phyloP scores from a whole-genome alignment of 92 coral and sea anemone genomes.

The Epizoanthus stellaris region DNA sequence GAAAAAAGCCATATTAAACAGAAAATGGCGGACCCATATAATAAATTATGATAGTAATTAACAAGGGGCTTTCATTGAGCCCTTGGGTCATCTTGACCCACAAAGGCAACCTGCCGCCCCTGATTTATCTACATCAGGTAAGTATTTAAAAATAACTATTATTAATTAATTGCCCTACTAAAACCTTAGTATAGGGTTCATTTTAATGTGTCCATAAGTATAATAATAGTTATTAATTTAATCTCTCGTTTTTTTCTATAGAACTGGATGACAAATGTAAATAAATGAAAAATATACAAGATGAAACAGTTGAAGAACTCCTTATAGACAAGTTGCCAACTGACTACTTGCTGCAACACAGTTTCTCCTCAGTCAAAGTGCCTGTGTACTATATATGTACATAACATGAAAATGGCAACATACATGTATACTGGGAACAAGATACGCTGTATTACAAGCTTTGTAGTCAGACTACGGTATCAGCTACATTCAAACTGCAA shows the following conservation, averaged over 20 bases:
- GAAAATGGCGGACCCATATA: no score
- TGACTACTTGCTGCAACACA: not conserved
- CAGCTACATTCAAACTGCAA: no score
- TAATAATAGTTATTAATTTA: not conserved
- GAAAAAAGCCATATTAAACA: no score
- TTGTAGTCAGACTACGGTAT: no score
- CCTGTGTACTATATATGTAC: not conserved
- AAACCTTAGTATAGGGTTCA: not conserved
- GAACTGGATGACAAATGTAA: not conserved
- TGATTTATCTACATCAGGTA: not conserved
- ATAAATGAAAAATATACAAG: not conserved
- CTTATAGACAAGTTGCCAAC: not conserved
- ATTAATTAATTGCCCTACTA: not conserved
- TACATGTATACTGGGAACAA: not conserved
- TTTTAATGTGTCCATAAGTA: no score
- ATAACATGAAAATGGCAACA: not conserved
- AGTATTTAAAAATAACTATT: not conserved
- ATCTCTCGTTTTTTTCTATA: no score
- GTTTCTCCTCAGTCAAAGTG: not conserved
- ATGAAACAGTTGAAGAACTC: not conserved
- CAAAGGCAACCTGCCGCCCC: not conserved
- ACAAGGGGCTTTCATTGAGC: no score
- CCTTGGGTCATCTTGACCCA: not conserved
- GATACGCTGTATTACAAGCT: not conserved
- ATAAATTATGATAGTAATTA: no score